A percentile compares a stretch with the other conserved stretches of the same genome.
Conservation (phyloP, 2,113 vertebrate species). For the Misgurnus mizolepis region DNA sequence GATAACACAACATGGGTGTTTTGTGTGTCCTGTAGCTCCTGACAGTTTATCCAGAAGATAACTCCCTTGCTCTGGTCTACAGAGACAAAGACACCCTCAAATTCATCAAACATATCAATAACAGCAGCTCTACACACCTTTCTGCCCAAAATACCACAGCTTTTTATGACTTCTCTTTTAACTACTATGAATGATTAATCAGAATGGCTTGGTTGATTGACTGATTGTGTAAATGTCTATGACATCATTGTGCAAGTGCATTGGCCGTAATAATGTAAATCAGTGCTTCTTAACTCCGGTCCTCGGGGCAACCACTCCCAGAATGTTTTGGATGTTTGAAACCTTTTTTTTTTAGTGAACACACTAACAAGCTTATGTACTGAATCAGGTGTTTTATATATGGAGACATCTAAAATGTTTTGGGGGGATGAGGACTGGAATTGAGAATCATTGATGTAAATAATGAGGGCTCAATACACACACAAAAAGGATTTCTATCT, state of each 20-base stretch:
- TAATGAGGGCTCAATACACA: no score
- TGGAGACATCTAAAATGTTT: no score
- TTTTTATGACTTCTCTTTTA: constrained; percentile 92
- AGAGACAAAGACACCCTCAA: constrained; percentile 94
- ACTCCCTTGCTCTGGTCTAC: constrained; percentile 91
- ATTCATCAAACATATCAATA: constrained; percentile 94
- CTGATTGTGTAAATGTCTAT: not conserved
- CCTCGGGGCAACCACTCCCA: not conserved
- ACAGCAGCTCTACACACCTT: constrained; percentile 72
- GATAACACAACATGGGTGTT: constrained; percentile 9
- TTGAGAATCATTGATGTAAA: no score
- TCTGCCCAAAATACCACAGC: constrained; percentile 50
- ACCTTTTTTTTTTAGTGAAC: no score
- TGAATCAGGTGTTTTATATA: no score
- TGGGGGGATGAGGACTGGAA: no score
- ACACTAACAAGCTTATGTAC: no score
- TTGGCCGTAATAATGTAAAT: not conserved
- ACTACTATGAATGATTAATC: constrained; percentile 87
- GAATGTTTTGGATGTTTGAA: not conserved
- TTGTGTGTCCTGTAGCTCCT: constrained; percentile 79
- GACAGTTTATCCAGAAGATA: constrained; percentile 90
- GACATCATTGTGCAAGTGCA: not conserved
- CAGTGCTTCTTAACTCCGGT: not conserved
- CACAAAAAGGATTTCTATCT: no score
- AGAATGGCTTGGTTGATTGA: not conserved